Evolutionary conservation across 2,888 invertebrate species (phyloP).

Genomic region (Plebejus melissa): DNA sequence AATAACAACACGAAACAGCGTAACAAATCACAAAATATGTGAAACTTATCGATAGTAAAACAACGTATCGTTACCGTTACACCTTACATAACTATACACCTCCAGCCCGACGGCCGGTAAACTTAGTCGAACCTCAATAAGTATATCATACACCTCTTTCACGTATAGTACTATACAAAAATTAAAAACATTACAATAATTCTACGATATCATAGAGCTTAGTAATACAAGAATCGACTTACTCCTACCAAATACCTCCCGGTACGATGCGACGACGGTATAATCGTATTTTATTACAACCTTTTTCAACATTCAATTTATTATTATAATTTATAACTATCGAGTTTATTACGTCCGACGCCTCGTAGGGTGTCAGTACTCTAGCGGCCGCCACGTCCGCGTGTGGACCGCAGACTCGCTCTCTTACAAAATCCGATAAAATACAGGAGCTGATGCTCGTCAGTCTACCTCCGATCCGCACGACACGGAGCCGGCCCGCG

Average conservation of each 20-base stretch:
- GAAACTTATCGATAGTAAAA: constrained; percentile 26
- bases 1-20: constrained; percentile 34
- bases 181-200: constrained; percentile 76
- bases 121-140: constrained; percentile 59
- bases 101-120: constrained; percentile 56
- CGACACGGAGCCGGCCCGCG: neutral
- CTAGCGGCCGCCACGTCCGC: neutral
- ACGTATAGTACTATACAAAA: constrained; percentile 72
- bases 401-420: neutral
- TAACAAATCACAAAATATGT: constrained; percentile 31
- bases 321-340: constrained; percentile 69
- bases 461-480: constrained; percentile 34
- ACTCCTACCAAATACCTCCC: constrained; percentile 64
- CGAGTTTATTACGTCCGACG: constrained; percentile 52
- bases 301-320: constrained; percentile 69
- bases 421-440: constrained; percentile 27
- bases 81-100: constrained; percentile 71
- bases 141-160: constrained; percentile 65
- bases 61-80: constrained; percentile 53
- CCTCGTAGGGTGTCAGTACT: neutral
- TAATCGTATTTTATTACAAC: constrained; percentile 74
- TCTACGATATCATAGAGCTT: constrained; percentile 73
- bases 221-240: constrained; percentile 74
- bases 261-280: constrained; percentile 59
- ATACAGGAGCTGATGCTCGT: constrained; percentile 35